These are phyloP conservation scores for Malthinus flaveolus DNA, from an alignment of 2,888 invertebrate genomes.

Conservation along the genomic window DNA sequence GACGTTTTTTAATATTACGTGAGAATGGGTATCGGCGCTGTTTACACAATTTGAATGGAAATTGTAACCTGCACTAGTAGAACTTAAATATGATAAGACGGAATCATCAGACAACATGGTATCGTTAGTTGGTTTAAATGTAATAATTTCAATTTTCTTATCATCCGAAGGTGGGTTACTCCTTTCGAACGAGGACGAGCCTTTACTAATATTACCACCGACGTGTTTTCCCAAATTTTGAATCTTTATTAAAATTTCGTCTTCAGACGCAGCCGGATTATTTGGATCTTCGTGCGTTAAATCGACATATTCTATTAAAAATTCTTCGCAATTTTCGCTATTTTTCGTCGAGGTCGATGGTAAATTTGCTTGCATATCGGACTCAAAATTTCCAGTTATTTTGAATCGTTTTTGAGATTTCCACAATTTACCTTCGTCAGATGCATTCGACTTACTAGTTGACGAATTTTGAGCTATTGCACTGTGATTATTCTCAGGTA, in stretches of 20 bases:
- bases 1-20: not conserved
- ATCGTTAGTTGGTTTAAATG: not conserved
- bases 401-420: not conserved
- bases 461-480: too few relatives aligned
- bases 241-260: not conserved
- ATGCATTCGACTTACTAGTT: too few relatives aligned
- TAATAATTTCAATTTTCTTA: not conserved
- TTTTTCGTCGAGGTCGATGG: not conserved
- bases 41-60: not conserved
- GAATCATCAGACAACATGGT: not conserved
- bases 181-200: too few relatives aligned
- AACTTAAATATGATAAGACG: not conserved
- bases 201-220: too few relatives aligned
- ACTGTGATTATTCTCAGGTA: too few relatives aligned
- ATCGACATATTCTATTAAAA: conserved; percentile 2
- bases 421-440: not conserved
- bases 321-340: conserved; percentile 7
- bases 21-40: not conserved
- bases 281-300: not conserved
- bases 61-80: not conserved
- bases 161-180: not conserved
- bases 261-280: too few relatives aligned
- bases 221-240: too few relatives aligned
- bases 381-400: not conserved
- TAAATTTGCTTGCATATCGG: not conserved